phyloP scores from a whole-genome alignment of 2,113 vertebrate species.

The Phaethornis superciliosus region DNA sequence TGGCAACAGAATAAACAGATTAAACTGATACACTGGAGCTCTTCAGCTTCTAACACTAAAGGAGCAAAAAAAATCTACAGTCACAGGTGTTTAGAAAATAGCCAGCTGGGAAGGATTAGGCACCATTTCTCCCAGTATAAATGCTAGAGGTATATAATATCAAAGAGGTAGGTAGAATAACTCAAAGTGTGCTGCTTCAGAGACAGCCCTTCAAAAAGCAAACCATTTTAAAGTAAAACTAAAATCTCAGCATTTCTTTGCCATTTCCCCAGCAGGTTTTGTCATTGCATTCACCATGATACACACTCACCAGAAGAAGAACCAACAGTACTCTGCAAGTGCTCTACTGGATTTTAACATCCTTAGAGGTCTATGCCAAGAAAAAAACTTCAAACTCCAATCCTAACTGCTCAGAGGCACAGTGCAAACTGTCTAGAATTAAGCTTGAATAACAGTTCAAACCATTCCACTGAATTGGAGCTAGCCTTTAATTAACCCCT shows the following conservation, averaged over 20 bases:
- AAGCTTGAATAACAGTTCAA: not conserved
- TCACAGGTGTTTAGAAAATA: rapidly evolving
- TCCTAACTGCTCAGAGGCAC: not conserved
- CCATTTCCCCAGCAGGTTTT: not conserved
- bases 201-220: not conserved
- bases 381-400: not conserved
- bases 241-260: not conserved
- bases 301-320: not conserved
- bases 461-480: too few species aligned
- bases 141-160: not conserved
- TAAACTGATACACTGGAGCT: not conserved
- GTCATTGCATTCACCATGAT: not conserved
- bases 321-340: not conserved
- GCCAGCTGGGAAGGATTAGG: not conserved
- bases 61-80: not conserved
- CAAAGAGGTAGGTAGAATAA: not conserved
- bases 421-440: not conserved
- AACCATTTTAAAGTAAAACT: not conserved
- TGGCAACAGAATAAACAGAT: not conserved
- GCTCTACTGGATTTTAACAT: not conserved
- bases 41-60: not conserved
- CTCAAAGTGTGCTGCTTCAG: not conserved
- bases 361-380: not conserved
- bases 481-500: not conserved
- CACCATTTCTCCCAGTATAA: not conserved